These are phyloP conservation scores for Stercorarius parasiticus DNA, from an alignment of 2,113 vertebrate genomes.

Conservation along the genomic window DNA sequence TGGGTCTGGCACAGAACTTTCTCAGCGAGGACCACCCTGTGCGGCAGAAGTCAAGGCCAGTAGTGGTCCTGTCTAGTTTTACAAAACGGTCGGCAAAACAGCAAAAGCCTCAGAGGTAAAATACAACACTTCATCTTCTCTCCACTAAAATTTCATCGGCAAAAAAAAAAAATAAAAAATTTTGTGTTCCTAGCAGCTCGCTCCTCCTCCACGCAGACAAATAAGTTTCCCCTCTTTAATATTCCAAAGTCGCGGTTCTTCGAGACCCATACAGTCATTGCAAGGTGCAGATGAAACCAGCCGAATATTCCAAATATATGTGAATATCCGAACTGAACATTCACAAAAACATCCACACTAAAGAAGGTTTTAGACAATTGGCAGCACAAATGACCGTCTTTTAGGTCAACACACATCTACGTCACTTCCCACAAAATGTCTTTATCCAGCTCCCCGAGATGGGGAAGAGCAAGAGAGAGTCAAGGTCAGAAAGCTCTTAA, in stretches of 20 bases:
- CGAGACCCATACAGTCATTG: not conserved
- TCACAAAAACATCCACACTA: not conserved
- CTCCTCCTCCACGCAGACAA: not conserved
- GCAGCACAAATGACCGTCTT: not conserved
- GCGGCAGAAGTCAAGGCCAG: not conserved
- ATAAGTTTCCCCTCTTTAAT: fast-evolving
- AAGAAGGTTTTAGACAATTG: not conserved
- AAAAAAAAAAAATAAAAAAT: not conserved
- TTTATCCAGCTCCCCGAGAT: fast-evolving
- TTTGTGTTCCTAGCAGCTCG: not conserved
- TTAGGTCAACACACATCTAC: not conserved
- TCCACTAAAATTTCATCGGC: not conserved
- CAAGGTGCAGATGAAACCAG: not conserved
- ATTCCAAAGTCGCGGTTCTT: not conserved
- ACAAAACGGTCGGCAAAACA: not conserved
- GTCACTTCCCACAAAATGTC: fast-evolving
- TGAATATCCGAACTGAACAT: not conserved
- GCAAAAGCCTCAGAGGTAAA: too few species aligned
- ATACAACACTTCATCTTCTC: not conserved
- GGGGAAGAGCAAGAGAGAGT: not conserved
- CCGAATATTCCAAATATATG: too few species aligned
- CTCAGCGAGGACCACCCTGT: not conserved
- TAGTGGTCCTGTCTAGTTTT: not conserved
- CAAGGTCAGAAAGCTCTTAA: not conserved
- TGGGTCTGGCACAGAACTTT: not conserved